Base-by-base conservation (phyloP, 2,888 invertebrate species). In the Conomelus anceps region DNA sequence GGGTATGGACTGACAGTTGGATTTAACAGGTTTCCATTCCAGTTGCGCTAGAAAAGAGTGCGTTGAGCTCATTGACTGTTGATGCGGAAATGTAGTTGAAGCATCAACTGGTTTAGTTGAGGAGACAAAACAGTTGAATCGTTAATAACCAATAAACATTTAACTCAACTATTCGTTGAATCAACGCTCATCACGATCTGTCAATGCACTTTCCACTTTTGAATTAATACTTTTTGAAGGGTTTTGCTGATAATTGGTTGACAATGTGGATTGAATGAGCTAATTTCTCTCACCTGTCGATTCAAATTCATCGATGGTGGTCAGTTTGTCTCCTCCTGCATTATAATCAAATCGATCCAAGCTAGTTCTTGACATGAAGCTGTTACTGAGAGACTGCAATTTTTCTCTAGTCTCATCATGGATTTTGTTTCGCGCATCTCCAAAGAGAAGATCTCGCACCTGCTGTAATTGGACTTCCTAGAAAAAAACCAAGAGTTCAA, bases 351-450 rank as follows among this genome's bases (percentile, higher is more conserved):
- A 91, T 3, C 91, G 90, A 84, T 92, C 92, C 90, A 92, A 93
- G 85, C 92, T 92, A 87, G 92, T 95, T 0, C 95, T 94, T 87
- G 95, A 96, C 22, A 94, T 92, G 3, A 94, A 94, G 89, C 94
- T 93, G 23, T 95, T 95, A 91, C 96, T 96, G 7, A 98, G 94
- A 92, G 97, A 97, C 20, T 96, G 96, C 23, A 98, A 94, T 93
- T 97, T 97, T 92, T 97, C 97, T 89, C 97, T 95, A 0, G 97
- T 97, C 92, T 97, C 96, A 92, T 97, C 96, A 92, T 97, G 96
- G 20, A 97, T 93, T 92, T 96, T 95, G 84, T 95, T 90, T 86
- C 89, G 86, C 1, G 85, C 90, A 89, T 91, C 91, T n/a, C 89
- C 88, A 11, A 91, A 88, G 22, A 91, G 23, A 13, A 90, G 86